phyloP scores from a whole-genome alignment of 2,797 vertebrate genomes.

The Amazonetta brasiliensis region DNA sequence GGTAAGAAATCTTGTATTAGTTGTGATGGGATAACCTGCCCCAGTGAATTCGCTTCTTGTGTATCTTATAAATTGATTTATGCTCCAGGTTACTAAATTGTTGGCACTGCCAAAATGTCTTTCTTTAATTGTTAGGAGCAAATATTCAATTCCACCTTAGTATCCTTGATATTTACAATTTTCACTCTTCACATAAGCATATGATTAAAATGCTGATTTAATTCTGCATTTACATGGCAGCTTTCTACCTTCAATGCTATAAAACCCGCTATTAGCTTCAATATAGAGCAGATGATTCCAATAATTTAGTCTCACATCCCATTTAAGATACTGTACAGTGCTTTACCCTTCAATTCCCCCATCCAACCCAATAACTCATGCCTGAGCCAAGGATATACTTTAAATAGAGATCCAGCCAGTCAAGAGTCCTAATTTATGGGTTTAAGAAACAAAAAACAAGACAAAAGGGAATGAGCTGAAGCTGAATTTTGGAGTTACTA shows the following conservation, averaged over 20 bases:
- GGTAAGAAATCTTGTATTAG: constrained; percentile 13
- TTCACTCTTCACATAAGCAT: neutral
- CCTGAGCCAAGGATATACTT: neutral
- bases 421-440: neutral
- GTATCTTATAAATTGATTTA: neutral
- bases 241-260: neutral
- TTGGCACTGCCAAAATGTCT: neutral
- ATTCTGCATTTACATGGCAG: neutral
- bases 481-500: neutral
- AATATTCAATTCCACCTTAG: neutral
- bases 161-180: neutral
- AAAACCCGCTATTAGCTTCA: neutral
- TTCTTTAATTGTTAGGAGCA: neutral
- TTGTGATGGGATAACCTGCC: neutral
- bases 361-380: neutral
- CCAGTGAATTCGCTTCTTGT: neutral
- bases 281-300: neutral
- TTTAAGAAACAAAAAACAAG: neutral
- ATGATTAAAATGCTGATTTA: neutral
- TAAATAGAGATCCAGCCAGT: neutral
- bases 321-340: neutral
- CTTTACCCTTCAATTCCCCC: neutral
- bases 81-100: neutral
- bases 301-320: neutral
- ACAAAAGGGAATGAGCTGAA: neutral